A percentile compares a stretch with the other conserved stretches of the same genome.
phyloP scores from a whole-genome alignment of 2,113 vertebrate species.

The Eulacestoma nigropectus region DNA sequence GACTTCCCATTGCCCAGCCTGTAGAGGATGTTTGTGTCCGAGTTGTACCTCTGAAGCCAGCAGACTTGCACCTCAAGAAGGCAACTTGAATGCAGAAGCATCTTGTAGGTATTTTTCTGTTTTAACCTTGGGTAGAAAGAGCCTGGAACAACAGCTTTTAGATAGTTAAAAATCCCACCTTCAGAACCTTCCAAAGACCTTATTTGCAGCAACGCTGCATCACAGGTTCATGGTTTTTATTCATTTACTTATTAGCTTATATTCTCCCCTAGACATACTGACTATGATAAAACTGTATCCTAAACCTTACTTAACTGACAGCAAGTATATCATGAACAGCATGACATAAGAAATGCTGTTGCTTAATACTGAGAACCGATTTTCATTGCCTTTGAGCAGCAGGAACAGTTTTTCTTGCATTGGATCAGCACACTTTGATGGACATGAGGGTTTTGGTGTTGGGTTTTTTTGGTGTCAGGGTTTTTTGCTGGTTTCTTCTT shows the following conservation, averaged over 20 bases:
- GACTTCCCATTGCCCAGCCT: not conserved
- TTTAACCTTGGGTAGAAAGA: not conserved
- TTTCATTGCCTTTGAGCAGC: not conserved
- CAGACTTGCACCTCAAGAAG: not conserved
- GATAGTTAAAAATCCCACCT: not conserved
- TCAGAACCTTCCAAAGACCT: not conserved
- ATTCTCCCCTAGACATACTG: not conserved
- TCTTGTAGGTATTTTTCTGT: not conserved
- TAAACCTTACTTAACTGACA: not conserved
- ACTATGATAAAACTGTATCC: not conserved
- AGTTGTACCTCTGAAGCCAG: not conserved
- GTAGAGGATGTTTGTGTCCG: rapidly evolving
- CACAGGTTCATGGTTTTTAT: not conserved
- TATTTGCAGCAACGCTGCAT: not conserved
- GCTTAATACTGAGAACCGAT: not conserved
- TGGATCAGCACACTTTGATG: not conserved
- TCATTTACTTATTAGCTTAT: not conserved
- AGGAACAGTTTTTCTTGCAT: not conserved
- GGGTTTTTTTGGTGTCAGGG: not conserved
- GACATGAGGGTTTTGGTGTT: not conserved
- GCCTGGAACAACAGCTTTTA: not conserved
- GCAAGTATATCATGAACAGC: not conserved
- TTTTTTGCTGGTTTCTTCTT: not conserved
- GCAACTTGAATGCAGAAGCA: not conserved
- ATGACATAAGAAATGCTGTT: not conserved